phyloP scores from a whole-genome alignment of 2,113 vertebrate genomes.

The Felis catus region F.catus_Fca126_mat1.0 CM031412.1:152585001-152585500 shows the following conservation, averaged over 20 bases:
- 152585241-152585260: slow-evolving; percentile 2
- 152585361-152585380: not conserved
- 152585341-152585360: not conserved
- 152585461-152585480: not conserved
- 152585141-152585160: not conserved
- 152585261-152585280: not conserved
- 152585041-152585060: not conserved
- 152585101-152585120: not conserved
- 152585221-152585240: not conserved
- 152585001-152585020: fast-evolving
- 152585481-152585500: not conserved
- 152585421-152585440: not conserved
- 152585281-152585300: not conserved
- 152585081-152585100: not conserved
- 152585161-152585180: not conserved
- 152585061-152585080: not conserved
- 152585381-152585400: not conserved
- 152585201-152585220: not conserved
- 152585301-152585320: not conserved
- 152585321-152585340: not conserved
- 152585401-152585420: not conserved
- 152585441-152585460: not conserved
- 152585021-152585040: not conserved
- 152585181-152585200: not conserved
- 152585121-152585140: not conserved